Percentiles rank a stretch among this genome's conserved stretches.
These are phyloP conservation scores for Antennarius maculatus DNA, from an alignment of 2,797 vertebrate genomes.

Conservation along the genomic window DNA sequence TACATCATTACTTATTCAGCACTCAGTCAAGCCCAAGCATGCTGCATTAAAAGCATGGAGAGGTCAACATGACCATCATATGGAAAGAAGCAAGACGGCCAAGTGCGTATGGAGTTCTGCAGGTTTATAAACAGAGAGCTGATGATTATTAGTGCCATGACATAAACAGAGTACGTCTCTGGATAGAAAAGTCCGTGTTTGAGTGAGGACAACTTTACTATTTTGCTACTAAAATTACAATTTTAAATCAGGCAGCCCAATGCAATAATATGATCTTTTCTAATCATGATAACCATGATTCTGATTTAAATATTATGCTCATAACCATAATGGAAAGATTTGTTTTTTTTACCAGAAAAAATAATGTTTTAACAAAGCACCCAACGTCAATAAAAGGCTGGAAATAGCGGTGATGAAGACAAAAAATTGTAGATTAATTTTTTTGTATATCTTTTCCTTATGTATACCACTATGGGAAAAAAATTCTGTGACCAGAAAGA, in stretches of 20 bases:
- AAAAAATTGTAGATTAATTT: slow-evolving; percentile 22
- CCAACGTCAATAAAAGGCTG: slow-evolving; percentile 29
- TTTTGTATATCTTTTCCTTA: slow-evolving; percentile 24
- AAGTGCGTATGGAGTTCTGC: slow-evolving; percentile 4
- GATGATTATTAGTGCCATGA: slow-evolving; percentile 48
- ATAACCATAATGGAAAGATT: background rate
- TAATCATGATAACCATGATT: slow-evolving; percentile 11
- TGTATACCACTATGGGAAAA: too few relatives aligned
- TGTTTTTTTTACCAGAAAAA: slow-evolving; percentile 40
- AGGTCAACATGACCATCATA: slow-evolving; percentile 52
- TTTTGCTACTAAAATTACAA: slow-evolving; percentile 29
- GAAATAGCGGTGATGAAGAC: slow-evolving; percentile 42
- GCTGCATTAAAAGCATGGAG: slow-evolving; percentile 51
- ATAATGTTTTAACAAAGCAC: slow-evolving; percentile 24
- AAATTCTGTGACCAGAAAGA: too few relatives aligned
- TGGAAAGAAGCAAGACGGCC: slow-evolving; percentile 11
- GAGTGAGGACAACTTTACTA: background rate
- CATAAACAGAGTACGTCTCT: slow-evolving; percentile 29
- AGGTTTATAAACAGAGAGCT: slow-evolving; percentile 38
- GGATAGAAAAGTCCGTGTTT: too few relatives aligned
- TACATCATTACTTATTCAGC: slow-evolving; percentile 62
- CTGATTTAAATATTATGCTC: slow-evolving; percentile 1
- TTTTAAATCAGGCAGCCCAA: slow-evolving; percentile 25
- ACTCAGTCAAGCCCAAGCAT: slow-evolving; percentile 38
- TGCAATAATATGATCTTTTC: slow-evolving; percentile 8